Percentiles rank a stretch among this genome's conserved stretches.
These are phyloP conservation scores for Macrotis lagotis DNA, from an alignment of 2,113 vertebrate species.

Conservation along the genomic window DNA sequence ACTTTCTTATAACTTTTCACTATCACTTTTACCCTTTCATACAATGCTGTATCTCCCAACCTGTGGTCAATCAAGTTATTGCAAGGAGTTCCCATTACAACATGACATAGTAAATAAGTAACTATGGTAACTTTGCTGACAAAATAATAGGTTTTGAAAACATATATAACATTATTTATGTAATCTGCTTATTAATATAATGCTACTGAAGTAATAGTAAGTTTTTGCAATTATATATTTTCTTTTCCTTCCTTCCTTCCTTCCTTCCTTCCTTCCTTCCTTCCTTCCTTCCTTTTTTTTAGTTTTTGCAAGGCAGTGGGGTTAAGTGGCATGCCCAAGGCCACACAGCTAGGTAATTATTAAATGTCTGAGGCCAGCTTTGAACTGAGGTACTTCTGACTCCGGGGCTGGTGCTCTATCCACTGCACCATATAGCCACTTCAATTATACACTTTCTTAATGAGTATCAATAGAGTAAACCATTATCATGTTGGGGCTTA, in stretches of 20 bases:
- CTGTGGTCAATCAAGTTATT: no score
- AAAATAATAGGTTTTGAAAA: not conserved
- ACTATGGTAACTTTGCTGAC: not conserved
- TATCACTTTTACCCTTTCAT: not conserved
- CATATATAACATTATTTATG: not conserved
- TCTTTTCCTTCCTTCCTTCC: no score
- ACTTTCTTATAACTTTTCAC: no score
- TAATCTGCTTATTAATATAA: not conserved
- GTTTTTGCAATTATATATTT: not conserved
- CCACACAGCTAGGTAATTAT: no score
- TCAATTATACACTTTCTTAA: not conserved
- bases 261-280: no score
- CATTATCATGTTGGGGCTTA: not conserved
- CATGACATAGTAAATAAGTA: not conserved
- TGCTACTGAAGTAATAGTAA: not conserved
- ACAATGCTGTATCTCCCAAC: not conserved
- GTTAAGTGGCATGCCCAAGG: no score
- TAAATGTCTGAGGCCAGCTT: no score
- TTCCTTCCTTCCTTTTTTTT: no score
- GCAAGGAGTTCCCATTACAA: not conserved
- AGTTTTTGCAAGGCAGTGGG: no score
- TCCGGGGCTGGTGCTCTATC: no score
- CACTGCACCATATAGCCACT: no score
- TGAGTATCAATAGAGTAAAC: not conserved
- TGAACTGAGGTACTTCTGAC: no score